Evolutionary conservation across 1,140 invertebrate genomes (phyloP).

Genomic region (Drosophila pallidifrons): DNA sequence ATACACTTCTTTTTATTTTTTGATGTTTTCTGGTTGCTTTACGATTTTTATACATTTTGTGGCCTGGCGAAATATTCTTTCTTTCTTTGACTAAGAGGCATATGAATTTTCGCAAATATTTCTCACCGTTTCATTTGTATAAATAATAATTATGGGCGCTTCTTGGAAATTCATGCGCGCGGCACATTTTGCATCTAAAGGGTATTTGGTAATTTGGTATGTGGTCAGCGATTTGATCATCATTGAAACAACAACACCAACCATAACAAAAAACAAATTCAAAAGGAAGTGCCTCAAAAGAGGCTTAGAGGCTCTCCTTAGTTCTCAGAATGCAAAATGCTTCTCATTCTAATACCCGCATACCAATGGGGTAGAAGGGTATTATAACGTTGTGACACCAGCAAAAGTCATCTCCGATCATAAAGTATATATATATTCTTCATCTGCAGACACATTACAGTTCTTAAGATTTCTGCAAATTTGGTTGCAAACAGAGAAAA

Average conservation of each 20-base stretch:
- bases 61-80: constrained; percentile 59
- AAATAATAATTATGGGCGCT: constrained; percentile 74
- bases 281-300: constrained; percentile 36
- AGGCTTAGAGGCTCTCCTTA: constrained; percentile 28
- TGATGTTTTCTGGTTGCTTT: background rate
- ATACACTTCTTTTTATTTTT: background rate
- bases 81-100: constrained; percentile 1
- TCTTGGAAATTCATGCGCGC: constrained; percentile 50
- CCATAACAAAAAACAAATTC: too few relatives aligned
- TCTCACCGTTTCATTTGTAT: constrained; percentile 73
- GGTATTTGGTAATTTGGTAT: constrained; percentile 16
- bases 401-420: too few relatives aligned
- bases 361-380: too few relatives aligned
- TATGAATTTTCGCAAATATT: constrained; percentile 60
- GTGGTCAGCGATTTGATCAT: constrained; percentile 49
- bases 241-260: constrained; percentile 6
- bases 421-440: too few relatives aligned
- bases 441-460: too few relatives aligned
- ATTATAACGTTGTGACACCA: too few relatives aligned
- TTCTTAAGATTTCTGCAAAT: too few relatives aligned
- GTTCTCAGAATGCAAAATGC: too few relatives aligned
- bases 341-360: too few relatives aligned
- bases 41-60: constrained; percentile 33
- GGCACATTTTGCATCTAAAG: constrained; percentile 43
- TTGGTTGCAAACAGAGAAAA: too few relatives aligned